Percentiles rank a stretch among this genome's conserved stretches.
These are phyloP conservation scores for Suricata suricatta DNA, from an alignment of 2,113 vertebrate species.

Conservation along the genomic window DNA sequence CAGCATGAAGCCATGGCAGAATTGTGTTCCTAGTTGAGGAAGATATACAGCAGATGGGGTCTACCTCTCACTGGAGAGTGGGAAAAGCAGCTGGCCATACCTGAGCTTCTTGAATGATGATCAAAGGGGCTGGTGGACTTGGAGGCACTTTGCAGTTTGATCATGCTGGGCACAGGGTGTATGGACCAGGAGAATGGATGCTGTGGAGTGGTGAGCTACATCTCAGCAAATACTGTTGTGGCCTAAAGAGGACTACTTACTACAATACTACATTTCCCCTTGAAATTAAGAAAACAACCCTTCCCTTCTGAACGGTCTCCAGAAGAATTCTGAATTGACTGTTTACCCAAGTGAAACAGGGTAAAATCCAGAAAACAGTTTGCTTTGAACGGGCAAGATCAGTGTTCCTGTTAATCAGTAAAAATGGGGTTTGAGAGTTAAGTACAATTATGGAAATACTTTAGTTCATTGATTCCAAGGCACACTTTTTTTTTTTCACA, in stretches of 20 bases:
- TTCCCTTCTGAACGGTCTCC: neutral
- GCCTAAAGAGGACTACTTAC: neutral
- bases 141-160: neutral
- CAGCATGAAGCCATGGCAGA: neutral
- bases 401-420: constrained; percentile 26
- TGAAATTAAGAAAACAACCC: neutral
- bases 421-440: constrained; percentile 45
- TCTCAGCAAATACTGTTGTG: neutral
- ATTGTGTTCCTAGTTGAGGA: neutral
- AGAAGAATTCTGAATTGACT: neutral
- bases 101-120: neutral
- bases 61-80: neutral
- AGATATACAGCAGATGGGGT: neutral
- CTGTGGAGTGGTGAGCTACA: neutral
- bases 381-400: neutral
- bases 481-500: neutral
- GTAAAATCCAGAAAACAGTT: constrained; percentile 9
- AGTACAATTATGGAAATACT: constrained; percentile 42
- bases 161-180: neutral
- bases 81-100: neutral
- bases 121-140: neutral
- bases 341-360: neutral
- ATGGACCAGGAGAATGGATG: neutral
- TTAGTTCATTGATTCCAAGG: constrained; percentile 37
- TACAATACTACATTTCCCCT: neutral